Percentiles rank a stretch among this genome's conserved stretches.
Conservation (phyloP, 2,888 invertebrate species). For the Gymnocheta viridis region DNA sequence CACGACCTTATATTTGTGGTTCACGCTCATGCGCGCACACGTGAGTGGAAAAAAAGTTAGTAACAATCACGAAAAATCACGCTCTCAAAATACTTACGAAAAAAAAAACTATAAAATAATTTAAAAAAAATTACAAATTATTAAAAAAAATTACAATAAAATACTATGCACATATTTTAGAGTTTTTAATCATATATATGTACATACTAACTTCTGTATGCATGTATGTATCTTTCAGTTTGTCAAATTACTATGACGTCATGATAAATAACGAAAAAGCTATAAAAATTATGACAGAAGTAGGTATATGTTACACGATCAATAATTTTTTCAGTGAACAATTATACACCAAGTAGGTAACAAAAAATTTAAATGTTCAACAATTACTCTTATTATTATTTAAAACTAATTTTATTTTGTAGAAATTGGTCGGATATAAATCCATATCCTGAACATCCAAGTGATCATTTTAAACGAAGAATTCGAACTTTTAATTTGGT, state of each 20-base stretch:
- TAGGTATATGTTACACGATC: constrained; percentile 62
- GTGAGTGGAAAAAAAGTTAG: too few species aligned
- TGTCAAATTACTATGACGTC: constrained; percentile 32
- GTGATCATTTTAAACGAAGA: not conserved
- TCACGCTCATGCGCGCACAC: too few species aligned
- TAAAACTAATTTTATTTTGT: not conserved
- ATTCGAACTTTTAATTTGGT: constrained; percentile 7
- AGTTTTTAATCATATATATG: too few species aligned
- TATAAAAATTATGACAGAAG: constrained; percentile 57
- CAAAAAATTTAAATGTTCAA: not conserved
- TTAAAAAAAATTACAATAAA: too few species aligned
- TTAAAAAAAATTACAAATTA: too few species aligned
- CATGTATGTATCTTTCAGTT: constrained; percentile 16
- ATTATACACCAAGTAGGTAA: constrained; percentile 25
- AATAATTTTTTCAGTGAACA: constrained; percentile 29
- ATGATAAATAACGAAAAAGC: not conserved
- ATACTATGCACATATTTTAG: too few species aligned
- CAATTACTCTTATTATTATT: not conserved
- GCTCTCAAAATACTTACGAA: too few species aligned
- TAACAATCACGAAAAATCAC: too few species aligned
- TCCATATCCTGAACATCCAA: constrained; percentile 13
- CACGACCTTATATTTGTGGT: too few species aligned
- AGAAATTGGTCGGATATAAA: constrained; percentile 37
- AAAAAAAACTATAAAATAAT: too few species aligned
- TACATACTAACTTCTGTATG: too few species aligned